Percentiles rank a stretch among this genome's conserved stretches.
Conservation (phyloP, 2,797 vertebrate genomes). For the Buceros bicornis region DNA sequence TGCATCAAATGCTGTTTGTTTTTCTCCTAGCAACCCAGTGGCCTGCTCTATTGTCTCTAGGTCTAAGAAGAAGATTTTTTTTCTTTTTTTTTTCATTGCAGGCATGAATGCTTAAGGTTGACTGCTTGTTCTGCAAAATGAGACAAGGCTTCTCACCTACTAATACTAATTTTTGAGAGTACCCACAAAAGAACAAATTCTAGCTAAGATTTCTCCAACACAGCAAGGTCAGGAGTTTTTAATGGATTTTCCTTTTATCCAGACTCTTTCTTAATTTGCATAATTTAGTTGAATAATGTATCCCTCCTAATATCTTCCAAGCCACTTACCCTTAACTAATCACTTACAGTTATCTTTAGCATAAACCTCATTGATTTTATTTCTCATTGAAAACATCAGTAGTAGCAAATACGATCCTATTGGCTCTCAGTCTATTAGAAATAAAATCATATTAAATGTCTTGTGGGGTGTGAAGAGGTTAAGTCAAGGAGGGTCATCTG, state of each 20-base stretch:
- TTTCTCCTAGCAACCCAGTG: not conserved
- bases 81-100: not conserved
- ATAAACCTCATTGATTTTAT: constrained; percentile 70
- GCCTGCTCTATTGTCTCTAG: not conserved
- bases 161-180: not conserved
- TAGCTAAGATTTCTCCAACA: not conserved
- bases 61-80: not conserved
- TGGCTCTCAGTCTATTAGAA: constrained; percentile 66
- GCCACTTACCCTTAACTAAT: constrained; percentile 57
- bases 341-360: constrained; percentile 47
- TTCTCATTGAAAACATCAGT: constrained; percentile 61
- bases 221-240: constrained; percentile 19
- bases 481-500: constrained; percentile 65
- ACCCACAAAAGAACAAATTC: not conserved
- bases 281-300: constrained; percentile 45
- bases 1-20: not conserved
- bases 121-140: not conserved
- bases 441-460: constrained; percentile 62
- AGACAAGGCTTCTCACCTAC: not conserved
- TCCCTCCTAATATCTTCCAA: constrained; percentile 45
- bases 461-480: constrained; percentile 70
- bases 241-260: not conserved
- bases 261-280: constrained; percentile 29
- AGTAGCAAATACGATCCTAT: constrained; percentile 51
- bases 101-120: not conserved